Evolutionary conservation across 2,888 invertebrate genomes (phyloP).

Genomic region (Caenorhabditis virilis): DNA sequence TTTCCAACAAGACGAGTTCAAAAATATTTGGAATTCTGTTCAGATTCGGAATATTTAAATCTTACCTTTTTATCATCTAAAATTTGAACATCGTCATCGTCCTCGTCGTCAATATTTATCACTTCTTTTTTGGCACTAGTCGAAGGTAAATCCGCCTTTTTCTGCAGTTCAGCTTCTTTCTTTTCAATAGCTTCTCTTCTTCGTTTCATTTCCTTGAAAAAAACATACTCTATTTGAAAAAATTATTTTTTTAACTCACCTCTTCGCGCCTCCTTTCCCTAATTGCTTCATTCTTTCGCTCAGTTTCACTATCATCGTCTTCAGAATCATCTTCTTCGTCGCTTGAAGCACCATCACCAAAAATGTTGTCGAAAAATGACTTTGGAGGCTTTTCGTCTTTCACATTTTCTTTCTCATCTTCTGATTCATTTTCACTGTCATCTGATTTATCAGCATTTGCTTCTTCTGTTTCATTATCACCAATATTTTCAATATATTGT

Average conservation of each 20-base stretch:
- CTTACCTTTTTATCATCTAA: conserved; percentile 1
- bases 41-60: background rate
- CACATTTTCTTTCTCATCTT: conserved; percentile 14
- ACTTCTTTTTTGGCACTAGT: conserved; percentile 3
- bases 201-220: conserved; percentile 7
- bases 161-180: conserved; percentile 12
- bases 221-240: too few species aligned
- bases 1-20: too few species aligned
- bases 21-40: background rate
- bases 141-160: conserved; percentile 8
- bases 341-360: conserved; percentile 17
- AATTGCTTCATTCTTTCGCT: conserved; percentile 1
- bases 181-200: conserved; percentile 9
- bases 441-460: conserved; percentile 8
- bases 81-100: conserved; percentile 32
- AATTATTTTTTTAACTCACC: conserved; percentile 3
- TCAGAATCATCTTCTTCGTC: conserved; percentile 10
- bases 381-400: conserved; percentile 44
- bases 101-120: conserved; percentile 12
- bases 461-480: conserved; percentile 10
- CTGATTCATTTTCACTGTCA: conserved; percentile 14
- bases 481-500: conserved; percentile 3
- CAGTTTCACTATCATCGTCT: conserved; percentile 31
- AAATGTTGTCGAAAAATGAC: conserved; percentile 44
- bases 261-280: conserved; percentile 2